Base-by-base conservation (phyloP, 1,140 invertebrate genomes). In the Bradysia coprophila region DNA sequence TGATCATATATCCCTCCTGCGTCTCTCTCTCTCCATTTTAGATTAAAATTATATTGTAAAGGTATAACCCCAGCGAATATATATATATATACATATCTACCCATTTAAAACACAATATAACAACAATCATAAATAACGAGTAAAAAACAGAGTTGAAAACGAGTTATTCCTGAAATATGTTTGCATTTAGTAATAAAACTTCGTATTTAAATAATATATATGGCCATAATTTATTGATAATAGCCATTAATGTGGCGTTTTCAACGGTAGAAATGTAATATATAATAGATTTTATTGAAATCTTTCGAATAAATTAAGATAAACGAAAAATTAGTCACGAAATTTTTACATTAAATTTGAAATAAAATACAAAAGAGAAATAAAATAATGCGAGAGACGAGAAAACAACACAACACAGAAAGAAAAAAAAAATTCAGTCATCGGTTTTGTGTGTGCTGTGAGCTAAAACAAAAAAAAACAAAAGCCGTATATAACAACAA, bases 211-310 rank as follows among this genome's bases (percentile, higher is more conserved):
- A 39, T 39, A 39, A 39, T 22, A 39, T 39, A 15, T 39, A 39
- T 39, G 18, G 10, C 19, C 6, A 19, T 19, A 39, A 39, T 18
- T 39, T 39, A 39, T 39, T 39, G 38, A 39, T 39, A 39, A 39
- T 39, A 19, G 38, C 38, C 38, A 39, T 39, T 39, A 39, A 39
- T 39, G 38, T 22, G 38, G 9, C 38, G 19, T 39, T 39, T 20
- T 39, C 11, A 39, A 22, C 38, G 38, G 19, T 19, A 39, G 38
- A 9, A 39, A 19, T 28, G 24, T 28, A 28, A 28, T 28, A 28
- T 28, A 28, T 28, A 28, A 28, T 8, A 28, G 24, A 28, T 28
- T 28, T 28, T 28, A 28, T 28, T 28, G 24, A 28, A 28, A 28
- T 28, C 24, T 28, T 28, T 28, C 24, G 24, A 28, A 28, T 28